Percentiles rank a stretch among this genome's conserved stretches.
Evolutionary conservation across 2,113 vertebrate genomes (phyloP).

Genomic region (Brachionichthys hirsutus): DNA sequence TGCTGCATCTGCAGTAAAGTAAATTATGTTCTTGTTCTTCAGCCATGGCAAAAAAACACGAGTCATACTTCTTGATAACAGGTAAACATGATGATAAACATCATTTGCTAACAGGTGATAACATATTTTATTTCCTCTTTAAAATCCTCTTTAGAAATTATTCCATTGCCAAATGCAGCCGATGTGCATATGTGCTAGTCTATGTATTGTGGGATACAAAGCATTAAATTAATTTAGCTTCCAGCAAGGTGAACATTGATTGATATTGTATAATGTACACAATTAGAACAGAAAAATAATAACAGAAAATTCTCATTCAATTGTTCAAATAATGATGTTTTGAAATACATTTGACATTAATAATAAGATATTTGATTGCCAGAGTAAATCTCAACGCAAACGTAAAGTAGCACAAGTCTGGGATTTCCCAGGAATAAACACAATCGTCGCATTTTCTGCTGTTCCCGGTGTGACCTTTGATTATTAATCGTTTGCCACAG

Average conservation of each 20-base stretch:
- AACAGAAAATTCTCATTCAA: neutral
- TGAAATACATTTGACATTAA: too few species aligned
- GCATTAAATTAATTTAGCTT: neutral
- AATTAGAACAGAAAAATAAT: neutral
- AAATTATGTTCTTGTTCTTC: too few species aligned
- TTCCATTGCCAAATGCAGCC: too few species aligned
- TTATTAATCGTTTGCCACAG: neutral
- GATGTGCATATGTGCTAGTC: neutral
- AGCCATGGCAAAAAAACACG: neutral
- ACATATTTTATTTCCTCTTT: too few species aligned
- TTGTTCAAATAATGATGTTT: too few species aligned
- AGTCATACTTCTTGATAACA: neutral
- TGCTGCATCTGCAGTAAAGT: neutral
- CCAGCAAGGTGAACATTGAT: neutral
- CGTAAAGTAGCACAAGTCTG: too few species aligned
- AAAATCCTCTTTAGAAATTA: too few species aligned
- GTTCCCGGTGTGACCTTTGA: neutral
- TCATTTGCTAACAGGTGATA: too few species aligned
- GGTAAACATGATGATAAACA: neutral
- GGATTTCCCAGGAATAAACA: neutral
- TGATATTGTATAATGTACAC: too few species aligned
- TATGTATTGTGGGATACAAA: neutral
- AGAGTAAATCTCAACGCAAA: too few species aligned
- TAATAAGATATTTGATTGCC: too few species aligned
- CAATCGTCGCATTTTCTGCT: neutral